A percentile compares a stretch with the other conserved stretches of the same genome.
Evolutionary conservation across 2,797 vertebrate species (phyloP).

Genomic region (Danio choprae): DNA sequence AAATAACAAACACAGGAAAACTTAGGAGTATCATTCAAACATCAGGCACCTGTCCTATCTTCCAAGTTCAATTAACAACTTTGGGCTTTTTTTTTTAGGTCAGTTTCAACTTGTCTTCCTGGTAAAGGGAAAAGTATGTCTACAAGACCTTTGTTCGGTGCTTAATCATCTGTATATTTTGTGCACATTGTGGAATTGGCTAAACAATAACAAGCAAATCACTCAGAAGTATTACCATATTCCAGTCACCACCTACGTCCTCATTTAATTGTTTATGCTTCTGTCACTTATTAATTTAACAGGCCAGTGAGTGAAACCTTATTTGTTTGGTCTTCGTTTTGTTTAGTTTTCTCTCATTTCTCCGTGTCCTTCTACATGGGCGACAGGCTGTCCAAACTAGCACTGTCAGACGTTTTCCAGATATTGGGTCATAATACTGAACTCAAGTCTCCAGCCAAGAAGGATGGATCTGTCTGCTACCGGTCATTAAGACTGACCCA

Average conservation of each 20-base stretch:
- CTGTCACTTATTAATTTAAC: slow-evolving; percentile 20
- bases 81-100: background rate
- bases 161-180: slow-evolving; percentile 15
- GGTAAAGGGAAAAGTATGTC: background rate
- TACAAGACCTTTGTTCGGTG: background rate
- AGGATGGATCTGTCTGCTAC: slow-evolving; percentile 40
- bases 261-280: slow-evolving; percentile 23
- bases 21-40: no score
- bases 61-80: no score
- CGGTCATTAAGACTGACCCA: slow-evolving; percentile 50
- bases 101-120: slow-evolving; percentile 4
- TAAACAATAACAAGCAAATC: slow-evolving; percentile 25
- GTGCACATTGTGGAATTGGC: background rate
- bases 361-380: slow-evolving; percentile 20
- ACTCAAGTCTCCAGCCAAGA: slow-evolving; percentile 28
- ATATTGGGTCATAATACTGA: slow-evolving; percentile 48
- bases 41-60: no score
- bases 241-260: slow-evolving; percentile 17
- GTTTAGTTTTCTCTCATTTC: slow-evolving; percentile 42
- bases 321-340: slow-evolving; percentile 4
- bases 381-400: slow-evolving; percentile 34
- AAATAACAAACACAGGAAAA: no score
- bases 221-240: background rate
- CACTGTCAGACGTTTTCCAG: slow-evolving; percentile 45
- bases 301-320: slow-evolving; percentile 37